Base-by-base conservation (phyloP, 1,140 invertebrate species). In the Hypsibius dujardini region DNA sequence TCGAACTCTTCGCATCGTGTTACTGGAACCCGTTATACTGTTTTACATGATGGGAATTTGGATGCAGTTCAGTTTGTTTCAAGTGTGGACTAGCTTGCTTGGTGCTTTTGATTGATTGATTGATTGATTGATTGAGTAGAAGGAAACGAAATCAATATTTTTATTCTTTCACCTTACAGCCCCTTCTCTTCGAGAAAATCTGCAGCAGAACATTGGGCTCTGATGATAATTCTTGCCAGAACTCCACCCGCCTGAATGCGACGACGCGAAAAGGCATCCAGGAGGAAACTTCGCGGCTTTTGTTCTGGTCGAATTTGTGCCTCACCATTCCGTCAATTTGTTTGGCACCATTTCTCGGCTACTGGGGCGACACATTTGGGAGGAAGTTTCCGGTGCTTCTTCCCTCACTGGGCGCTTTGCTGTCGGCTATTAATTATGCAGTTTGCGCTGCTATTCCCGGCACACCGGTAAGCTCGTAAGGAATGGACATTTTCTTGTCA, bases 51-150 rank as follows among this genome's bases (percentile, higher is more conserved):
- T 56, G 7, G 7, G 7, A 7, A 56, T 56, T n/a, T 56, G 50
- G 50, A 56, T 56, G 50, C 50, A 56, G 50, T 56, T 56, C 50
- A 56, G n/a, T 56, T 56, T 56, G 50, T 56, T 56, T n/a, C 50
- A 56, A n/a, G 50, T 56, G n/a, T n/a, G n/a, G 7, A 56, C 50
- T 56, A 56, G 7, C n/a, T 28, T 28, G 28, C 28, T 28, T 28
- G 28, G 28, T 28, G 28, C 28, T 28, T 28, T 28, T 28, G 28
- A 28, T 28, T 28, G 28, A 28, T 28, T 28, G 28, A 28, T 28
- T 28, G 28, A n/a, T 56, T n/a, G n/a, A n/a, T n/a, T 56, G 50
- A 12, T 56, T 7, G n/a, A 56, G 50, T n/a, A 56, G 50, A 56
- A 56, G 7, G n/a, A 12, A 56, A 56, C 50, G 7, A 12, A n/a